Evolutionary conservation across 2,888 invertebrate species (phyloP).

Genomic region (Melanotus villosus): DNA sequence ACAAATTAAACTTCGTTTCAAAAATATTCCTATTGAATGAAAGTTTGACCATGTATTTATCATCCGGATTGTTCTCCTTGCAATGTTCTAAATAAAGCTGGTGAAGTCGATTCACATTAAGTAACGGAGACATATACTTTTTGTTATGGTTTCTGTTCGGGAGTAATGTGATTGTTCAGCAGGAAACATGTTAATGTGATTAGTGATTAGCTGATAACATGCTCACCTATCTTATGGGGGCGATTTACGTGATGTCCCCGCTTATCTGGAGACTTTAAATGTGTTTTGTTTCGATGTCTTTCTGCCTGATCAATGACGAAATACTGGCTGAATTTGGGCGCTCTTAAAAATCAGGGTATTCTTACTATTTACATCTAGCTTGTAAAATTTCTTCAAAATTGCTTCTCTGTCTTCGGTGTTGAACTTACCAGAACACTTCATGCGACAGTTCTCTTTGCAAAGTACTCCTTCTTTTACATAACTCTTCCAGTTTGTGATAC

Average conservation of each 20-base stretch:
- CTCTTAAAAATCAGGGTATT: not conserved
- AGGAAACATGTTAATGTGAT: too few species aligned
- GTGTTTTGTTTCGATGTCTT: not conserved
- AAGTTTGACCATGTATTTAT: too few species aligned
- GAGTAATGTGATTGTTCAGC: too few species aligned
- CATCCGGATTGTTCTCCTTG: not conserved
- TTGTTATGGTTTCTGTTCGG: too few species aligned
- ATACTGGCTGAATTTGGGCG: not conserved
- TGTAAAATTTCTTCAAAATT: constrained; percentile 9
- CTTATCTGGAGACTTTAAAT: constrained; percentile 13
- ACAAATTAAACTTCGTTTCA: not conserved
- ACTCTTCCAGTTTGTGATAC: too few species aligned
- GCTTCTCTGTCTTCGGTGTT: not conserved
- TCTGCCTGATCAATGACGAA: not conserved
- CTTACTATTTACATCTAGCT: constrained; percentile 11
- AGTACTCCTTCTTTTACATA: too few species aligned
- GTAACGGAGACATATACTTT: too few species aligned
- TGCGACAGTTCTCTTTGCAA: not conserved
- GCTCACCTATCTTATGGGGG: not conserved
- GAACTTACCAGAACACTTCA: constrained; percentile 11
- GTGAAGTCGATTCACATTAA: too few species aligned
- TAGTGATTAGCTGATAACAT: too few species aligned
- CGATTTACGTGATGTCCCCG: constrained; percentile 1
- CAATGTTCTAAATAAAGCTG: too few species aligned
- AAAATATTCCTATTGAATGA: too few species aligned